Percentiles rank a stretch among this genome's conserved stretches.
Evolutionary conservation across 1,140 invertebrate species (phyloP).

Genomic region (Eubasilissa regina): DNA sequence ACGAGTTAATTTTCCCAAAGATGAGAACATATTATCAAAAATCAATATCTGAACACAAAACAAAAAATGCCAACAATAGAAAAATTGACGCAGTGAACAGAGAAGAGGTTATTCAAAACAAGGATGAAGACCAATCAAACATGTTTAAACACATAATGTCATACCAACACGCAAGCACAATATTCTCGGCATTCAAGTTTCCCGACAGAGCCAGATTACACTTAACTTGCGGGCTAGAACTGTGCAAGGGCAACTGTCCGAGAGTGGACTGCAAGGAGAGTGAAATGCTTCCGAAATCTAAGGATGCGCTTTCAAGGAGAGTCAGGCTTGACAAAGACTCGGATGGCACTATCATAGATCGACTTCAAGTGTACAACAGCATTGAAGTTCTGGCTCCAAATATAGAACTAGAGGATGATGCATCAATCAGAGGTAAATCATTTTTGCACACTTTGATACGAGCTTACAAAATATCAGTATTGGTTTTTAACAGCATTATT

Average conservation of each 20-base stretch:
- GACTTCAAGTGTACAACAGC: slow-evolving; percentile 83
- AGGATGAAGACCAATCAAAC: slow-evolving; percentile 63
- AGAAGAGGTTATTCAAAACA: slow-evolving; percentile 23
- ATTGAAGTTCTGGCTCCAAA: slow-evolving; percentile 84
- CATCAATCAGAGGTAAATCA: slow-evolving; percentile 68
- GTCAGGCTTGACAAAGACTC: slow-evolving; percentile 70
- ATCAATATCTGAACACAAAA: slow-evolving; percentile 62
- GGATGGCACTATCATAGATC: slow-evolving; percentile 76
- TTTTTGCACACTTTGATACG: too few relatives aligned
- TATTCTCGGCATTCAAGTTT: slow-evolving; percentile 86
- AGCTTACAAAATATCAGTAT: too few relatives aligned
- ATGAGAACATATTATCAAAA: slow-evolving; percentile 68
- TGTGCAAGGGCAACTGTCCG: slow-evolving; percentile 79
- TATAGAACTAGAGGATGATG: slow-evolving; percentile 78
- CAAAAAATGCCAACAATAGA: slow-evolving; percentile 59
- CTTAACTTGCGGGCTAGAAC: slow-evolving; percentile 77
- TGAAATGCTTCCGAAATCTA: slow-evolving; percentile 67
- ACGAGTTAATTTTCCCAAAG: slow-evolving; percentile 76
- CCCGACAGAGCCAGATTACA: slow-evolving; percentile 82
- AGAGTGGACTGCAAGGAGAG: slow-evolving; percentile 71
- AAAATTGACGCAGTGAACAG: not conserved
- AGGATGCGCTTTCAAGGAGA: slow-evolving; percentile 68
- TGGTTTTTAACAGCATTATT: too few relatives aligned
- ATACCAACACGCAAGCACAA: slow-evolving; percentile 75
- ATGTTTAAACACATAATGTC: slow-evolving; percentile 72